phyloP scores from a whole-genome alignment of 2,888 invertebrate species.

The Xiphydria camelus region DNA sequence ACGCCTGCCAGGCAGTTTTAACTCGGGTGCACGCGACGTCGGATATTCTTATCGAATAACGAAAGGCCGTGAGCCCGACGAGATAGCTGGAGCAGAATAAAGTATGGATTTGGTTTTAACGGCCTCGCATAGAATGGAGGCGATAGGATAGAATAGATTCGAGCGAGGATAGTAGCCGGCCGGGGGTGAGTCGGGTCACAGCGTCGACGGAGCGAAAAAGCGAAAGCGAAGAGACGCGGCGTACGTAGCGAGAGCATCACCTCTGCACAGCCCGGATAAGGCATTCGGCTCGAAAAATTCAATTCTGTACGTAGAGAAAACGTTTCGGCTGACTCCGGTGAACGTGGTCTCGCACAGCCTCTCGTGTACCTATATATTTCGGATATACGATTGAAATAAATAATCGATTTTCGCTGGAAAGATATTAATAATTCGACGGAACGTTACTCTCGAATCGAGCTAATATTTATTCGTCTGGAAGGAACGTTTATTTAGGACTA shows the following conservation, averaged over 20 bases:
- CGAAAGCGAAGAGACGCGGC: conserved; percentile 7
- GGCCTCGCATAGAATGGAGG: conserved; percentile 39
- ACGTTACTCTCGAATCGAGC: too few relatives aligned
- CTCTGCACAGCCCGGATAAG: conserved; percentile 34
- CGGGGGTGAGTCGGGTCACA: neutral
- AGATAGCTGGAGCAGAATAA: conserved; percentile 37
- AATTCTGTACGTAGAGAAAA: too few relatives aligned
- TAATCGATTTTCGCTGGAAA: too few relatives aligned
- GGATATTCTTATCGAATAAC: conserved; percentile 34
- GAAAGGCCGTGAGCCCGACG: conserved; percentile 16
- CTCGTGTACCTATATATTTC: too few relatives aligned
- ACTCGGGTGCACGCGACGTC: conserved; percentile 30
- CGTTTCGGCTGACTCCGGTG: too few relatives aligned
- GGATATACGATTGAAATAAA: too few relatives aligned
- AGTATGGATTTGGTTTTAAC: conserved; percentile 49
- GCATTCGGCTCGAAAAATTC: conserved; percentile 47
- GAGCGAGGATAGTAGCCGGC: neutral
- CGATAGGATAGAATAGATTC: conserved; percentile 33
- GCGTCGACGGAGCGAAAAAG: neutral
- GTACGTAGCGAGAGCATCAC: neutral
- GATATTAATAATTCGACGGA: too few relatives aligned
- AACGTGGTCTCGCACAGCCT: too few relatives aligned
- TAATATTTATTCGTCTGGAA: too few relatives aligned
- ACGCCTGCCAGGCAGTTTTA: conserved; percentile 29
- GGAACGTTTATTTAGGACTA: too few relatives aligned